Conservation (phyloP, 2,113 vertebrate species). For the Sorex fumeus region DNA sequence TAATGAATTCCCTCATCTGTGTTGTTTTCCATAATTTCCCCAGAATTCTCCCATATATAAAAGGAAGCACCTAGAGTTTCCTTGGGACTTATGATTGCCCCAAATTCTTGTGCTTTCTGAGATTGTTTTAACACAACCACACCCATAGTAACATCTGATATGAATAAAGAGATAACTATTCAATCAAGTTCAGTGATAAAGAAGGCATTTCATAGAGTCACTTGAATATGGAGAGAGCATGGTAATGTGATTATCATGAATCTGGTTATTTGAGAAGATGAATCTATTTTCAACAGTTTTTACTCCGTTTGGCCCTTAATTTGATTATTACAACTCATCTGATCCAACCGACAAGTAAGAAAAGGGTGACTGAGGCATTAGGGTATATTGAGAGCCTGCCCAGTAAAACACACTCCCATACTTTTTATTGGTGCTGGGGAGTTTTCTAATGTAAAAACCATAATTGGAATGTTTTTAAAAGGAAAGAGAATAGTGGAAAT, state of each 20-base stretch:
- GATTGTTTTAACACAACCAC: background rate
- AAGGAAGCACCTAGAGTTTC: background rate
- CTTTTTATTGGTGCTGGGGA: background rate
- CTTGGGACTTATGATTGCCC: background rate
- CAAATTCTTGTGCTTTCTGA: background rate
- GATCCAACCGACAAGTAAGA: background rate
- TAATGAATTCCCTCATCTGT: background rate
- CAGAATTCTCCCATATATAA: background rate
- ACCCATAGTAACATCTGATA: background rate
- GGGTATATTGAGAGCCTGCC: background rate
- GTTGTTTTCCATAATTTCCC: background rate
- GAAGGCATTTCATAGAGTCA: slow-evolving; percentile 33
- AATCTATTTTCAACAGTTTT: slow-evolving; percentile 67
- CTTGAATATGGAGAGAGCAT: background rate
- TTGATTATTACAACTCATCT: slow-evolving; percentile 67
- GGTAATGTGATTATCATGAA: slow-evolving; percentile 50
- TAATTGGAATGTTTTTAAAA: background rate
- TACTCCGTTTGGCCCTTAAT: background rate
- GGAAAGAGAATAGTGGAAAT: background rate
- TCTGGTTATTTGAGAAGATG: slow-evolving; percentile 58
- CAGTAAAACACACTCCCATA: background rate
- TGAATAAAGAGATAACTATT: background rate
- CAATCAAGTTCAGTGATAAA: background rate
- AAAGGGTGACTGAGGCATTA: slow-evolving; percentile 27
- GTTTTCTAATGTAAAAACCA: background rate